Evolutionary conservation across 37 sponge, comb jelly and placozoan genomes (phyloP), one percentile per base, ranked within the genome.

Genomic region (Haliclona indistincta): DNA sequence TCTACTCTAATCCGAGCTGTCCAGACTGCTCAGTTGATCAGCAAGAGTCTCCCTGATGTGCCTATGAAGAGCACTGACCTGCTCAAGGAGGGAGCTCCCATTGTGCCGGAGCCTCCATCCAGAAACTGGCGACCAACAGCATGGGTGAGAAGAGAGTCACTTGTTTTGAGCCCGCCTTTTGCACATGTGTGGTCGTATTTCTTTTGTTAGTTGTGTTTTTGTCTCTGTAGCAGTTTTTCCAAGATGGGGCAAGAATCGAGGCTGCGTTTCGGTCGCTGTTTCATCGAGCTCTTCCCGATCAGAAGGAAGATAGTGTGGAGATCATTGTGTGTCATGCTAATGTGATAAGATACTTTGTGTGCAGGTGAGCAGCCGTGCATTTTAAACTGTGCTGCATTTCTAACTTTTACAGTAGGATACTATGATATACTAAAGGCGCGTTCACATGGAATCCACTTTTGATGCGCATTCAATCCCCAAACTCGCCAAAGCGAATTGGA

Each of bases 331-430:
- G 94, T 60, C 98, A 97, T 71, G 92, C 89, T 11, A 97, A 97
- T 65, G 98, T 97, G 30, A 97, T 97, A 51, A 71, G 98, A 38
- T 97, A 97, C 68, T 91, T 97, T 79, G 90, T 97, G 65, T 97
- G 94, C 78, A 81, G 96, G 93, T 93, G 54, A 32, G 75, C 29
- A 17, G 33, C 33, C 11, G n/a, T n/a, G n/a, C n/a, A n/a, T n/a
- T n/a, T n/a, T n/a, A n/a, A n/a, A n/a, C n/a, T n/a, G n/a, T n/a
- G n/a, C n/a, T n/a, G n/a, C n/a, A n/a, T n/a, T n/a, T n/a, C n/a
- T n/a, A n/a, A n/a, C n/a, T n/a, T n/a, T n/a, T n/a, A n/a, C n/a
- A n/a, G n/a, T n/a, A n/a, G n/a, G n/a, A n/a, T n/a, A n/a, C n/a
- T n/a, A n/a, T n/a, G n/a, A n/a, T n/a, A n/a, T n/a, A n/a, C n/a